These are phyloP conservation scores for Ruditapes philippinarum DNA, from an alignment of 1,140 invertebrate genomes.

Conservation along the genomic window DNA sequence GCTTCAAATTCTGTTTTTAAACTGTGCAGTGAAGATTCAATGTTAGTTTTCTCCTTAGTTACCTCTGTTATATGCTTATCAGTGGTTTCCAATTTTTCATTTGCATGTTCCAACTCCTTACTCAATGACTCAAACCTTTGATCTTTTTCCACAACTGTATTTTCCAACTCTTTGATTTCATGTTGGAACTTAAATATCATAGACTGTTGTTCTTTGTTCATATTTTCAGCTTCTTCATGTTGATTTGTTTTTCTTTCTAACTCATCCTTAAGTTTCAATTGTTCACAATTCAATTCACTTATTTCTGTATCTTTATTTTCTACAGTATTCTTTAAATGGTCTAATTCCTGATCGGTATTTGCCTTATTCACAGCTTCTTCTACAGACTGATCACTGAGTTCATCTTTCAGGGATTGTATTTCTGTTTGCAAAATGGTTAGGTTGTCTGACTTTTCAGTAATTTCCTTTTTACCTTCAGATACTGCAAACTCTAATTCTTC, in stretches of 20 bases:
- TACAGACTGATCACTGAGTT: constrained; percentile 23
- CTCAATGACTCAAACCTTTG: background rate
- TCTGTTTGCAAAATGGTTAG: constrained; percentile 24
- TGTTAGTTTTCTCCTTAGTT: background rate
- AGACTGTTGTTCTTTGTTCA: background rate
- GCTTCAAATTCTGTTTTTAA: background rate
- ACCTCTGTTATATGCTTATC: background rate
- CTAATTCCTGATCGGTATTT: background rate
- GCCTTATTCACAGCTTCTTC: constrained; percentile 27
- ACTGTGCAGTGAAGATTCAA: background rate
- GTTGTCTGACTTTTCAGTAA: background rate
- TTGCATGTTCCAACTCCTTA: background rate
- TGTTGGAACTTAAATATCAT: background rate
- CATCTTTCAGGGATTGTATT: constrained; percentile 56
- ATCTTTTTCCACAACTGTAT: constrained; percentile 9
- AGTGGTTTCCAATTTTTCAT: background rate
- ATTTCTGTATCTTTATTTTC: constrained; percentile 1
- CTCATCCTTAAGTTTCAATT: background rate
- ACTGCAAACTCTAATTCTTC: constrained; percentile 8
- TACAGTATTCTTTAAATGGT: background rate
- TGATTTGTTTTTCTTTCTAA: background rate
- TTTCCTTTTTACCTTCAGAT: constrained; percentile 4
- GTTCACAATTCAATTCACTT: background rate
- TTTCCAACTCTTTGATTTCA: background rate
- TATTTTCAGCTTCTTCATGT: background rate